Evolutionary conservation across 2,888 invertebrate genomes (phyloP), one percentile per base, ranked within the genome.

Genomic region (Laspeyria flexula): DNA sequence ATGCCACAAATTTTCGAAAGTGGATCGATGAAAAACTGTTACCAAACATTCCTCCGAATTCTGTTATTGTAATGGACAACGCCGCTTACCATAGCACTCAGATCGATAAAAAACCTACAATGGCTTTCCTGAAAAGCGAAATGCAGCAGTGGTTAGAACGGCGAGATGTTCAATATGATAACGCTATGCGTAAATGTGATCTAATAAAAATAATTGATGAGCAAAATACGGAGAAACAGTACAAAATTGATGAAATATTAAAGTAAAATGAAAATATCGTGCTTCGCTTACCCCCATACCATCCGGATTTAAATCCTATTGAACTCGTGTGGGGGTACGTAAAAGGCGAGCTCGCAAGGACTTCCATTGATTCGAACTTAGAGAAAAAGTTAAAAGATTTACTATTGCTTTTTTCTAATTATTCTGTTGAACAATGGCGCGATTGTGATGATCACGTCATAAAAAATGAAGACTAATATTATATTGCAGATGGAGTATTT

Each of bases 41-140:
- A 2, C 44, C 43, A 15, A 35, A 34, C 10, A 13, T 43, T n/a
- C 39, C 45, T n/a, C 13, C 12, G n/a, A 33, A 40, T 33, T 33
- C 46, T 15, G 27, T 46, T 9, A 47, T 37, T 12, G 47, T 47
- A 4, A 41, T 30, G 45, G 38, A 45, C 33, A 23, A 45, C 21
- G 38, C 31, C 1, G 35, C 15, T 12, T 39, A 31, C 15, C 38
- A 33, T n/a, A 15, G 25, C 23, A 23, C 12, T 7, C 21, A 13
- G 12, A 30, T 25, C 7, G 21, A 45, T 10, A 45, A 45, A 39
- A 10, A 18, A 11, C 38, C 38, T 9, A 38, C 31, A 10, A 39
- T 23, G 33, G 23, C 11, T 37, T 18, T n/a, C n/a, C n/a, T n/a
- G n/a, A n/a, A n/a, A n/a, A n/a, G n/a, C n/a, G n/a, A n/a, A n/a